These are phyloP conservation scores for Eptesicus fuscus DNA, from an alignment of 2,113 vertebrate species.

Conservation along the genomic window DNA sequence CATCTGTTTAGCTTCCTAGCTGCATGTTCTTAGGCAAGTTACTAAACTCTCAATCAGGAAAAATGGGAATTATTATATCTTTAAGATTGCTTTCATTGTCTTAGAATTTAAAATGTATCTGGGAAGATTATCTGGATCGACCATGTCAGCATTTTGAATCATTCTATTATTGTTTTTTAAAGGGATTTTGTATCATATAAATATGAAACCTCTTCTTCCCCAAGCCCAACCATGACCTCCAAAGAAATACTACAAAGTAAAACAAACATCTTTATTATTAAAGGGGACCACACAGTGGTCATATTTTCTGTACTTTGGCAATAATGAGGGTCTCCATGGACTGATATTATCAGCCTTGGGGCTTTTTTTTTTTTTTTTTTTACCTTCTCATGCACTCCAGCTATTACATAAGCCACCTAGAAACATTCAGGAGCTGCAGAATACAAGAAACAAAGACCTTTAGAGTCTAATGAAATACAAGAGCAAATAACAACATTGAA, in stretches of 20 bases:
- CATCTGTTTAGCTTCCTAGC: neutral
- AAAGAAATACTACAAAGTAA: slow-evolving; percentile 5
- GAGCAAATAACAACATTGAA: neutral
- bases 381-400: neutral
- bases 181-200: slow-evolving; percentile 28
- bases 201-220: neutral
- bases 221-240: neutral
- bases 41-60: neutral
- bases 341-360: neutral
- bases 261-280: slow-evolving; percentile 8
- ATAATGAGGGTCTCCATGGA: neutral
- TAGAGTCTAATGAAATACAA: neutral
- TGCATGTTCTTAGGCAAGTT: neutral
- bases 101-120: neutral
- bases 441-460: neutral
- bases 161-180: neutral
- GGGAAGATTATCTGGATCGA: neutral
- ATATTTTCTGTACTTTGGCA: neutral
- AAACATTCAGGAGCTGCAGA: neutral
- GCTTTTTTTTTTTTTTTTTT: neutral
- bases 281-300: neutral
- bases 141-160: neutral
- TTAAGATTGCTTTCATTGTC: neutral
- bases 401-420: neutral
- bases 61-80: neutral